These are phyloP conservation scores for Tetragonula carbonaria DNA, from an alignment of 2,888 invertebrate species.

Conservation along the genomic window DNA sequence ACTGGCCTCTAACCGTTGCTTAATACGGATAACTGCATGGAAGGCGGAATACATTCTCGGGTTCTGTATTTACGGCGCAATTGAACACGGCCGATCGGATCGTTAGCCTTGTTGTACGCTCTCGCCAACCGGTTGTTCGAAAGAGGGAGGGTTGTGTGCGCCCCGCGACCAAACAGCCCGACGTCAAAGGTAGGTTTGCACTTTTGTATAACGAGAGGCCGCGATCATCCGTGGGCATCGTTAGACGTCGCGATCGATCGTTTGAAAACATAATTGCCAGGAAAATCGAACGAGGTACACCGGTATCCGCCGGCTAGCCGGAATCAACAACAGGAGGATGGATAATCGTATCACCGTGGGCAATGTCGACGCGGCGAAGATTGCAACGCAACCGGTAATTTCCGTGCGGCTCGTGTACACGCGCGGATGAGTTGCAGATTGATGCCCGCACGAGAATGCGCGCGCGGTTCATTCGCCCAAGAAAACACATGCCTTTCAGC, in stretches of 20 bases:
- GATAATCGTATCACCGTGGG: constrained; percentile 62
- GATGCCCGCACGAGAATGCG: constrained; percentile 12
- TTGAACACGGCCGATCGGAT: constrained; percentile 1
- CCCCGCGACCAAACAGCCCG: background rate
- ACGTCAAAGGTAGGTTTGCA: background rate
- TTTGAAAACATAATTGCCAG: constrained; percentile 54
- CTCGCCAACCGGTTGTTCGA: background rate
- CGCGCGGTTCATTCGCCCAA: constrained; percentile 15
- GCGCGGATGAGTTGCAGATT: constrained; percentile 1
- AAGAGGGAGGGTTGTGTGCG: constrained; percentile 4
- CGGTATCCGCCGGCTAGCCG: constrained; percentile 24
- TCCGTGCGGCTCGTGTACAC: constrained; percentile 23
- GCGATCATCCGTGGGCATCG: background rate
- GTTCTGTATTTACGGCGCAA: background rate
- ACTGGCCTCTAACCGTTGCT: constrained; percentile 18
- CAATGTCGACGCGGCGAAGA: constrained; percentile 50
- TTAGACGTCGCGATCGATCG: constrained; percentile 31
- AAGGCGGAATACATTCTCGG: constrained; percentile 9
- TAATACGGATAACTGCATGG: constrained; percentile 26
- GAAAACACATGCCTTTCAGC: constrained; percentile 19
- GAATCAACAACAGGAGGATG: constrained; percentile 15
- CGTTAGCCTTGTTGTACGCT: constrained; percentile 13
- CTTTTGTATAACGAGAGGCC: constrained; percentile 14
- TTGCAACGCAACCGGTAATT: constrained; percentile 62
- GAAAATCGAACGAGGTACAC: constrained; percentile 32